phyloP scores from a whole-genome alignment of 2,888 invertebrate species.

The Theretra japonica region DNA sequence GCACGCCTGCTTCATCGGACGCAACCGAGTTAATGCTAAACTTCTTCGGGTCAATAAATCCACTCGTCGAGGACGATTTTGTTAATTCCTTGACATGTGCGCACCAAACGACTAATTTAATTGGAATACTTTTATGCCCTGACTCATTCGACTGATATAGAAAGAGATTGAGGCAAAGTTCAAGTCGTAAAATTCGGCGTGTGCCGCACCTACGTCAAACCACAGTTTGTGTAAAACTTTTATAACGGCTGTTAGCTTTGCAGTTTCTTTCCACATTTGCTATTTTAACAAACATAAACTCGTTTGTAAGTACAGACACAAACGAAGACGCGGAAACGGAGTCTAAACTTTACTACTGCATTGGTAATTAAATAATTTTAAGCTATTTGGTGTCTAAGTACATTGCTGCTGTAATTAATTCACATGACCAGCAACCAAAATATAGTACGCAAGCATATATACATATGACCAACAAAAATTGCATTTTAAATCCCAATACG shows the following conservation, averaged over 20 bases:
- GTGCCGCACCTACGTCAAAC: constrained; percentile 13
- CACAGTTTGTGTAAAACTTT: constrained; percentile 23
- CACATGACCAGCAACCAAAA: too few relatives aligned
- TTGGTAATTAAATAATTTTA: neutral
- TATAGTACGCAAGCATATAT: too few relatives aligned
- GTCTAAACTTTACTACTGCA: neutral
- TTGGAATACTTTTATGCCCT: constrained; percentile 27
- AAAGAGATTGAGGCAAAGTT: constrained; percentile 26
- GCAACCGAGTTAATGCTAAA: constrained; percentile 65
- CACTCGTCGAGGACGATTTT: constrained; percentile 69
- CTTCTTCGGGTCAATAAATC: constrained; percentile 75
- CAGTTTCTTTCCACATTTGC: constrained; percentile 12
- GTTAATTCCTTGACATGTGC: constrained; percentile 50
- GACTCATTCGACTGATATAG: constrained; percentile 28
- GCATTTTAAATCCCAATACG: too few relatives aligned
- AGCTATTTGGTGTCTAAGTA: too few relatives aligned
- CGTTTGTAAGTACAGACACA: neutral
- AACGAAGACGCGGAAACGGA: neutral
- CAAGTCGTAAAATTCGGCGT: constrained; percentile 17
- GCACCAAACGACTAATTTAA: constrained; percentile 26
- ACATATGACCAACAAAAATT: too few relatives aligned
- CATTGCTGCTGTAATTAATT: too few relatives aligned
- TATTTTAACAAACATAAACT: neutral
- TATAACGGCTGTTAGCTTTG: constrained; percentile 20
- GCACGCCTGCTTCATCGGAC: constrained; percentile 60